These are phyloP conservation scores for Pseudorhiza aurosa DNA, from an alignment of 30 jellyfish, hydroid and myxozoan genomes.

Conservation along the genomic window DNA sequence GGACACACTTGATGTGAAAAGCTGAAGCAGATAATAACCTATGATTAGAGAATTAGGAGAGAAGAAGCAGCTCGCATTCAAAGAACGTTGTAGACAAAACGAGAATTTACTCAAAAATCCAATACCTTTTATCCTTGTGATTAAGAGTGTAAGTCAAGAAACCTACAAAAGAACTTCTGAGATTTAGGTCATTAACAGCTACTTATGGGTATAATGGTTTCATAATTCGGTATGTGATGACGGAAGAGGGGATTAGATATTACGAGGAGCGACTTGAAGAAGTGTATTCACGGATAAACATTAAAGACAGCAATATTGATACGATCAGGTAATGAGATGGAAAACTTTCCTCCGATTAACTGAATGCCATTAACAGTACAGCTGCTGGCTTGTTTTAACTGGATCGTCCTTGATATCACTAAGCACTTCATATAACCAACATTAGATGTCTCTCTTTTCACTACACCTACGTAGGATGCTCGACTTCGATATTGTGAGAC, in stretches of 20 bases:
- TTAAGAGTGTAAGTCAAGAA: background rate
- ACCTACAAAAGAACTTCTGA: background rate
- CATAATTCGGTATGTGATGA: background rate
- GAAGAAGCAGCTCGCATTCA: background rate
- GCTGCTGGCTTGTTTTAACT: too few species aligned
- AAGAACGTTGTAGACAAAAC: background rate
- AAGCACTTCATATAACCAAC: too few species aligned
- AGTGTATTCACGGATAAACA: background rate
- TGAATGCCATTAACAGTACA: too few species aligned
- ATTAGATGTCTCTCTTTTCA: too few species aligned
- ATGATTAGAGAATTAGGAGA: background rate
- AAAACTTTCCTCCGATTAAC: too few species aligned
- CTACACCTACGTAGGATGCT: too few species aligned
- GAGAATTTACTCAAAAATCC: background rate
- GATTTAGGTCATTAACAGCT: background rate
- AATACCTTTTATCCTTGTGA: background rate
- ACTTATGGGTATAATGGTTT: background rate
- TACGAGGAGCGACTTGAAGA: background rate
- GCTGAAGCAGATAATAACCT: background rate
- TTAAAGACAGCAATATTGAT: background rate
- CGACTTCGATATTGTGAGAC: too few species aligned
- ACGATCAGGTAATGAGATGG: too few species aligned
- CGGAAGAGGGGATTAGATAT: background rate
- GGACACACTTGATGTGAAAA: background rate
- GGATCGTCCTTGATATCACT: too few species aligned